These are phyloP conservation scores for Campoplex nolae DNA, from an alignment of 2,888 invertebrate genomes.

Conservation along the genomic window DNA sequence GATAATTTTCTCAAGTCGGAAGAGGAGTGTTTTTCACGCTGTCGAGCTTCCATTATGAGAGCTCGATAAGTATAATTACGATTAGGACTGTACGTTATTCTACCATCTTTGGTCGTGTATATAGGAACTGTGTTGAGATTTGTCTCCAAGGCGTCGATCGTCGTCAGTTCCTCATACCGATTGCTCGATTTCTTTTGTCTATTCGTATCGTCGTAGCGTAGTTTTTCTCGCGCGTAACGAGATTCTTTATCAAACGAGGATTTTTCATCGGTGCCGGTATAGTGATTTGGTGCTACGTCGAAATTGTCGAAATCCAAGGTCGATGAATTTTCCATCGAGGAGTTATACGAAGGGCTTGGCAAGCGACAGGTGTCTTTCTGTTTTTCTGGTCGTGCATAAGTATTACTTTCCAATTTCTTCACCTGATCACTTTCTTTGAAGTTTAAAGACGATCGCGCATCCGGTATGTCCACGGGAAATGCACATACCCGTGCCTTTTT, in stretches of 20 bases:
- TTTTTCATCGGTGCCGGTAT: constrained; percentile 58
- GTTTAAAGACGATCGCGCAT: neutral
- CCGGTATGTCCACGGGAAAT: neutral
- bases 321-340: constrained; percentile 68
- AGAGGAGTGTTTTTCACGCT: constrained; percentile 71
- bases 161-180: constrained; percentile 46
- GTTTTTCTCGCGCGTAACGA: constrained; percentile 55
- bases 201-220: constrained; percentile 54
- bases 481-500: neutral
- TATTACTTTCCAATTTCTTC: neutral
- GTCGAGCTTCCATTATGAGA: constrained; percentile 78
- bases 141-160: constrained; percentile 59
- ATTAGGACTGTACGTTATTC: constrained; percentile 83
- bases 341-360: constrained; percentile 57
- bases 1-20: constrained; percentile 28
- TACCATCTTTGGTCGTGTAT: constrained; percentile 83
- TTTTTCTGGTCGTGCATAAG: constrained; percentile 12
- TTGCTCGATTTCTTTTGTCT: constrained; percentile 51
- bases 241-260: constrained; percentile 26
- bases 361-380: constrained; percentile 50
- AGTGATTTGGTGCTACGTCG: constrained; percentile 73
- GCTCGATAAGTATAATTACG: constrained; percentile 80
- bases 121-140: constrained; percentile 81
- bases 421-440: neutral
- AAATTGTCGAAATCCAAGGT: constrained; percentile 75